Evolutionary conservation across 2,888 invertebrate species (phyloP).

Genomic region (Drosophila anomalata): DNA sequence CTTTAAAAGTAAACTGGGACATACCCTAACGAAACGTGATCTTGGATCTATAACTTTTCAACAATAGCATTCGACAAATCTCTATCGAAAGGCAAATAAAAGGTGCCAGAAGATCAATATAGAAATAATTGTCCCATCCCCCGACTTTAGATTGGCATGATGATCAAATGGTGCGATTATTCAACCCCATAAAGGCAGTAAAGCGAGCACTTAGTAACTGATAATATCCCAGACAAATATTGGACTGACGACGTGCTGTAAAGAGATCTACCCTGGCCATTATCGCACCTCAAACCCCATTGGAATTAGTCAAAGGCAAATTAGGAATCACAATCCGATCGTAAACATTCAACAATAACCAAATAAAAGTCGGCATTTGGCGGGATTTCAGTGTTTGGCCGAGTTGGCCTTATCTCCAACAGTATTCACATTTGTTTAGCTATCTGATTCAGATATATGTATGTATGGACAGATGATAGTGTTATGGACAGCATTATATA

Average conservation of each 20-base stretch:
- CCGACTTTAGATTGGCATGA: conserved; percentile 4
- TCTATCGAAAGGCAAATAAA: neutral
- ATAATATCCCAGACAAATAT: conserved; percentile 35
- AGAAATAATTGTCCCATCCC: conserved; percentile 2
- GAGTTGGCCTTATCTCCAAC: conserved; percentile 19
- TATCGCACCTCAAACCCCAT: conserved; percentile 23
- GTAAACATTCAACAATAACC: conserved; percentile 49
- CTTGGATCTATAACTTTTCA: neutral
- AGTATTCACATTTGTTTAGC: conserved; percentile 5
- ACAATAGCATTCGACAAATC: neutral
- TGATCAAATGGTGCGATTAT: conserved; percentile 12
- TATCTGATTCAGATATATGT: conserved; percentile 4
- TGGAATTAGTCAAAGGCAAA: conserved; percentile 44
- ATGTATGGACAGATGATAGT: neutral
- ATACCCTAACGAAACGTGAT: too few species aligned
- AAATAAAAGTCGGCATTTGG: conserved; percentile 36
- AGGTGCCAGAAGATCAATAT: neutral
- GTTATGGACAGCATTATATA: conserved; percentile 3
- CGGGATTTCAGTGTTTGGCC: conserved; percentile 25
- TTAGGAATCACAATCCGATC: conserved; percentile 34
- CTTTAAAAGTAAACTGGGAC: too few species aligned
- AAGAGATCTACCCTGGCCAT: conserved; percentile 17
- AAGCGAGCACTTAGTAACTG: conserved; percentile 35
- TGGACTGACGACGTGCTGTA: conserved; percentile 23
- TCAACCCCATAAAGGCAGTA: conserved; percentile 35